A percentile compares a stretch with the other conserved stretches of the same genome.
Evolutionary conservation across 1,140 invertebrate species (phyloP).

Genomic region (Chrysomallon squamiferum): DNA sequence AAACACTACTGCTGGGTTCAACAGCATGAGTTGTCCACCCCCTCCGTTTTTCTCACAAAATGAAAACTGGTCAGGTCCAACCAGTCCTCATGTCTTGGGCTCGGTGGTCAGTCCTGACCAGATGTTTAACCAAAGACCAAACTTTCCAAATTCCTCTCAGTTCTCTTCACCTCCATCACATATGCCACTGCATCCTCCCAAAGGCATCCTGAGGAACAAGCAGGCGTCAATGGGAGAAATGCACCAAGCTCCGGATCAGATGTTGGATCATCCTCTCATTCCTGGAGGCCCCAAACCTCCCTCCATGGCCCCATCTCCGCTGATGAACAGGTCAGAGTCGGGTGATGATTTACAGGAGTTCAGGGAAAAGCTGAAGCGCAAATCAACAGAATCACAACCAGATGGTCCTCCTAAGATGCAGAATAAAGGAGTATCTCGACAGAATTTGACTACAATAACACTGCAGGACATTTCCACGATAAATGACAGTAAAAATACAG

Average conservation of each 20-base stretch:
- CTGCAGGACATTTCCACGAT: slow-evolving; percentile 11
- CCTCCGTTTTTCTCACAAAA: slow-evolving; percentile 19
- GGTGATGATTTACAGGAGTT: slow-evolving; percentile 39
- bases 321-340: background rate
- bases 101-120: background rate
- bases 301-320: slow-evolving; percentile 12
- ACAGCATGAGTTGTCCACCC: background rate
- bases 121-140: background rate
- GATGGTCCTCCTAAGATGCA: slow-evolving; percentile 1
- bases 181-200: slow-evolving; percentile 20
- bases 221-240: slow-evolving; percentile 32
- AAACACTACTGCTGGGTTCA: slow-evolving; percentile 1
- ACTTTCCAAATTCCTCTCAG: slow-evolving; percentile 8
- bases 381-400: slow-evolving; percentile 24
- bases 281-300: slow-evolving; percentile 17
- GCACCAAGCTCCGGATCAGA: slow-evolving; percentile 14
- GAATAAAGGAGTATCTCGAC: slow-evolving; percentile 13
- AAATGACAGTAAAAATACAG: slow-evolving; percentile 1
- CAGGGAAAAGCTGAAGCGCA: slow-evolving; percentile 46
- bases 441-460: slow-evolving; percentile 37
- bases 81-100: background rate
- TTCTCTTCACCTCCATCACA: slow-evolving; percentile 1
- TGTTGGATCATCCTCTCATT: slow-evolving; percentile 3
- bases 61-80: slow-evolving; percentile 21
- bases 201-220: slow-evolving; percentile 32